Base-by-base conservation (phyloP, 2,888 invertebrate genomes). In the Cyrtodaria siliqua region DNA sequence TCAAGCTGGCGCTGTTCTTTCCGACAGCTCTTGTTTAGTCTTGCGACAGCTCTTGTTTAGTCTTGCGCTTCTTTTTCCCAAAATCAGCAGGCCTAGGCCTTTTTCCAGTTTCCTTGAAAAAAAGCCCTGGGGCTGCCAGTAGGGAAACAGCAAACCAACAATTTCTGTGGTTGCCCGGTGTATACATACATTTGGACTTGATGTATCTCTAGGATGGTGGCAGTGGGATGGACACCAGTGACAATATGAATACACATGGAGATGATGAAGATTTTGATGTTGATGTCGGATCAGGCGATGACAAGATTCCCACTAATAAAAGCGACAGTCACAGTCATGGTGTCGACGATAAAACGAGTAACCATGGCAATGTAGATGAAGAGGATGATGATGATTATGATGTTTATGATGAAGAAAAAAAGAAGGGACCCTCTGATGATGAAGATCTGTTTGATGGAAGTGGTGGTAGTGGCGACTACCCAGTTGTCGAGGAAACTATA, bases 221-320 rank as follows among this genome's bases (percentile, higher is more conserved):
- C 6, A 56, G 56, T 40, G 56, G 56, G 9, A 2, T 20, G 2
- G 23, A n/a, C n/a, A n/a, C n/a, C n/a, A n/a, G n/a, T n/a, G 12
- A 40, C 14, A 56, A 56, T 40, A 40, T 40, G 20, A 56, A 56
- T 20, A 56, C 18, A 18, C 14, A 24, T 8, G 56, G 27, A 38
- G 66, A 66, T 20, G 66, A 66, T 57, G 66, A 66, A 57, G 66
- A 66, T 66, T 66, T 56, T n/a, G 57, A 57, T 33, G 20, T 47
- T 26, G 49, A 26, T 16, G 66, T 23, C 2, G 23, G 53, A 14
- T 66, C 66, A 16, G 66, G 66, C 2, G 56, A 56, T 8, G 56
- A n/a, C n/a, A n/a, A n/a, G n/a, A n/a, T n/a, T n/a, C n/a, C n/a
- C 49, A 9, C 56, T 24, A 40, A 56, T 24, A 2, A 53, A 66